phyloP scores from a whole-genome alignment of 2,888 invertebrate species.

The Seira musarum region DNA sequence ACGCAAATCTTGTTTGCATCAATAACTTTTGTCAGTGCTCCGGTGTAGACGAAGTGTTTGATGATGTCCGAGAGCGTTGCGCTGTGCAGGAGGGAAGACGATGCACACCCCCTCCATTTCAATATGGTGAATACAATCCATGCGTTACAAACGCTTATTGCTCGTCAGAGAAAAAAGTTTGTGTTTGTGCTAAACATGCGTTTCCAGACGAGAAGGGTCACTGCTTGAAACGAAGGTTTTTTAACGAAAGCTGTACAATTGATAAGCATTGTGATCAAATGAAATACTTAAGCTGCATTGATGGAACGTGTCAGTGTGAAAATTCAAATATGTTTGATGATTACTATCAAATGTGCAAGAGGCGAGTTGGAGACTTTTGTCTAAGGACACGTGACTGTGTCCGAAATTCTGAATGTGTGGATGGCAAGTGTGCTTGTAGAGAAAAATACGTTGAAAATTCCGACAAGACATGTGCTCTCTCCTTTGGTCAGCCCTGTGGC shows the following conservation, averaged over 20 bases:
- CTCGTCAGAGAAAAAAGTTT: constrained; percentile 42
- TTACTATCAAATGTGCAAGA: constrained; percentile 58
- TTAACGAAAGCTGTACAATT: constrained; percentile 57
- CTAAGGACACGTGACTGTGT: constrained; percentile 58
- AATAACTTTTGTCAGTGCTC: constrained; percentile 61
- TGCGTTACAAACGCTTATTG: constrained; percentile 62
- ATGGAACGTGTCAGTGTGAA: constrained; percentile 58
- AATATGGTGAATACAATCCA: constrained; percentile 61
- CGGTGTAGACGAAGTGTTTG: constrained; percentile 55
- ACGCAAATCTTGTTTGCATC: constrained; percentile 56
- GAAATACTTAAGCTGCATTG: constrained; percentile 58
- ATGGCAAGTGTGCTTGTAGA: constrained; percentile 60
- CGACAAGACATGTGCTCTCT: constrained; percentile 62
- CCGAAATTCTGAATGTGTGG: constrained; percentile 60
- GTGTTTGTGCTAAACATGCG: constrained; percentile 59
- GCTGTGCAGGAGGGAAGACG: constrained; percentile 60
- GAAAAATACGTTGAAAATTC: constrained; percentile 61
- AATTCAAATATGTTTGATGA: constrained; percentile 53
- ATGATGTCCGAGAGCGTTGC: constrained; percentile 58
- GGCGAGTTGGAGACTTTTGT: constrained; percentile 57
- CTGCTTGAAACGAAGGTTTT: constrained; percentile 54
- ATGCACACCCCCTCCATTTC: constrained; percentile 53
- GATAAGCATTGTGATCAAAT: constrained; percentile 58
- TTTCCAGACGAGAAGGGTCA: constrained; percentile 58
- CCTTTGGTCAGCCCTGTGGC: constrained; percentile 60